Percentiles rank a stretch among this genome's conserved stretches.
These are phyloP conservation scores for Helleia helle DNA, from an alignment of 2,888 invertebrate species.

Conservation along the genomic window DNA sequence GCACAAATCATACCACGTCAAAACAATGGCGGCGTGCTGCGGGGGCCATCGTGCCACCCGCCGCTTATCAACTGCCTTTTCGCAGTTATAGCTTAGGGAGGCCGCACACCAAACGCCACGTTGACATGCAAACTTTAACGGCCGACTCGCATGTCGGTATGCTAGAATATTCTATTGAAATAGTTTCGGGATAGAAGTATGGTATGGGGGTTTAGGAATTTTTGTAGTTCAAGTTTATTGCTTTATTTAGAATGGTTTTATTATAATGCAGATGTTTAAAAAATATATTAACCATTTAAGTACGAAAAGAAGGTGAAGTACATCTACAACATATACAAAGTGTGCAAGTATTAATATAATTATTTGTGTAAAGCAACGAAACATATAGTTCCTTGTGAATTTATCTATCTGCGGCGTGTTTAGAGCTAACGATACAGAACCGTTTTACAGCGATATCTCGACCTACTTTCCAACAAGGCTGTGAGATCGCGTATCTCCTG, in stretches of 20 bases:
- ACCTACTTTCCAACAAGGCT: conserved; percentile 22
- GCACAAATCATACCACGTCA: conserved; percentile 64
- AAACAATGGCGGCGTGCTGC: conserved; percentile 53
- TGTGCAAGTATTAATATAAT: too few species aligned
- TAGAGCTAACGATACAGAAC: conserved; percentile 21
- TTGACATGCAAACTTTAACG: conserved; percentile 12
- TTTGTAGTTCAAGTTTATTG: too few species aligned
- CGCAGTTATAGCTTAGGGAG: conserved; percentile 18
- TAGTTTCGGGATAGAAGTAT: too few species aligned
- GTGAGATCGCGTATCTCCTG: conserved; percentile 22
- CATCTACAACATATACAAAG: too few species aligned
- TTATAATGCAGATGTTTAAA: too few species aligned
- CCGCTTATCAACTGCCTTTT: conserved; percentile 37
- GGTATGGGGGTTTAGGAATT: too few species aligned
- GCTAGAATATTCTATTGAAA: conserved; percentile 10
- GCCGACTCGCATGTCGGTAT: conserved; percentile 11
- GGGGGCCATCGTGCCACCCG: conserved; percentile 56
- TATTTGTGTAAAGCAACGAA: too few species aligned
- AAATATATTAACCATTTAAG: too few species aligned
- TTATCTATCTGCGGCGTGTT: conserved; percentile 23
- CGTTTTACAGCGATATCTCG: conserved; percentile 23
- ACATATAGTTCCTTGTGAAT: conserved; percentile 18
- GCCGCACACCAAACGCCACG: conserved; percentile 11
- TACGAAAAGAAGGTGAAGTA: too few species aligned
- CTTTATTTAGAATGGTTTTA: too few species aligned